These are phyloP conservation scores for Dasypogon diadema DNA, from an alignment of 2,888 invertebrate genomes.

Conservation along the genomic window DNA sequence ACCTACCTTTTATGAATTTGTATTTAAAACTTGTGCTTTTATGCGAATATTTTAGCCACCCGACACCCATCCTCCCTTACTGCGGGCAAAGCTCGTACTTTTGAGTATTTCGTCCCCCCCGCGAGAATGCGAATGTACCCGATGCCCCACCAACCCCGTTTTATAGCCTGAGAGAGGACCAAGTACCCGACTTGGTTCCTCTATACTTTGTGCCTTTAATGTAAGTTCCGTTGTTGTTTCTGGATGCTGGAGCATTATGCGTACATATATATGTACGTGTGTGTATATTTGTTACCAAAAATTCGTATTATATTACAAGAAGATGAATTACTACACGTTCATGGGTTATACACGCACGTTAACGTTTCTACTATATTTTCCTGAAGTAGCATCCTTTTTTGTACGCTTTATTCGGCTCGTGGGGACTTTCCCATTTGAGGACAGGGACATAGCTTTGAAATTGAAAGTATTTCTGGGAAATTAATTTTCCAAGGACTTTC, in stretches of 20 bases:
- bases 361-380: constrained; percentile 13
- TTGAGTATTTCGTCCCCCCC: constrained; percentile 12
- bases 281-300: constrained; percentile 16
- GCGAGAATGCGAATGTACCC: constrained; percentile 6
- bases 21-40: constrained; percentile 57
- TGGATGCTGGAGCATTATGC: constrained; percentile 41
- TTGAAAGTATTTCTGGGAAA: constrained; percentile 55
- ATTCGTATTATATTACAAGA: constrained; percentile 51
- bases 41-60: constrained; percentile 54
- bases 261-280: constrained; percentile 41
- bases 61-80: neutral
- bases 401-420: neutral
- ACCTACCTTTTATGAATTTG: constrained; percentile 57
- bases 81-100: neutral
- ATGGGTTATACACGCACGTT: constrained; percentile 48
- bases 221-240: constrained; percentile 54
- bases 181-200: constrained; percentile 50
- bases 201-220: constrained; percentile 53
- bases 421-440: constrained; percentile 44
- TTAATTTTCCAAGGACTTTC: constrained; percentile 55
- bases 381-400: constrained; percentile 24
- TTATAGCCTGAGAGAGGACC: constrained; percentile 50
- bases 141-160: constrained; percentile 49
- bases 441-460: constrained; percentile 52
- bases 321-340: constrained; percentile 53